Percentiles rank a stretch among this genome's conserved stretches.
Evolutionary conservation across 2,797 vertebrate genomes (phyloP).

Genomic region (Poecilia velifera): DNA sequence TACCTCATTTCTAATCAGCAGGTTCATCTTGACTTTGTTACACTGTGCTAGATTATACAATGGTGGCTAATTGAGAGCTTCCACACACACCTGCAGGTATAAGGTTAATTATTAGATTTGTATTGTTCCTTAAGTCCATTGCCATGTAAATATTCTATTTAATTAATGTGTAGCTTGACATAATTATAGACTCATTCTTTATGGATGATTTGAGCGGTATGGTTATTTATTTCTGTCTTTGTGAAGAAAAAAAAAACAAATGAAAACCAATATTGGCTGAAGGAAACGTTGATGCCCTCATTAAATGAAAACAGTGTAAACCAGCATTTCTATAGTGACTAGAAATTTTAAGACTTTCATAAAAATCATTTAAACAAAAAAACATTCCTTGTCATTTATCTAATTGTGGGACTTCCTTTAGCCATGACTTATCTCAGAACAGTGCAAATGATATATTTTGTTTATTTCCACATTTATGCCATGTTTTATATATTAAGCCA

Average conservation of each 20-base stretch:
- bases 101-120: neutral
- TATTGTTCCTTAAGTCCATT: neutral
- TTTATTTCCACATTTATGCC: neutral
- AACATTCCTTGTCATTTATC: neutral
- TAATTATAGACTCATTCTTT: neutral
- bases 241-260: neutral
- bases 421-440: neutral
- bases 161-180: neutral
- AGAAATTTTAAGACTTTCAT: neutral
- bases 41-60: conserved; percentile 3
- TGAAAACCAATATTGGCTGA: neutral
- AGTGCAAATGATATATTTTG: neutral
- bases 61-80: neutral
- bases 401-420: neutral
- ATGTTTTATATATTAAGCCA: neutral
- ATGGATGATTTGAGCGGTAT: neutral
- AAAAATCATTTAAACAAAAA: neutral
- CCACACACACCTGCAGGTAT: neutral
- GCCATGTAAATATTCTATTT: neutral
- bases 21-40: conserved; percentile 51
- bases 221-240: neutral
- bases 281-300: neutral
- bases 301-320: neutral
- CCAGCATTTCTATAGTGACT: neutral
- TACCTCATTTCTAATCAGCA: conserved; percentile 46